Conservation (phyloP, 2,113 vertebrate species). For the Ahaetulla prasina region DNA sequence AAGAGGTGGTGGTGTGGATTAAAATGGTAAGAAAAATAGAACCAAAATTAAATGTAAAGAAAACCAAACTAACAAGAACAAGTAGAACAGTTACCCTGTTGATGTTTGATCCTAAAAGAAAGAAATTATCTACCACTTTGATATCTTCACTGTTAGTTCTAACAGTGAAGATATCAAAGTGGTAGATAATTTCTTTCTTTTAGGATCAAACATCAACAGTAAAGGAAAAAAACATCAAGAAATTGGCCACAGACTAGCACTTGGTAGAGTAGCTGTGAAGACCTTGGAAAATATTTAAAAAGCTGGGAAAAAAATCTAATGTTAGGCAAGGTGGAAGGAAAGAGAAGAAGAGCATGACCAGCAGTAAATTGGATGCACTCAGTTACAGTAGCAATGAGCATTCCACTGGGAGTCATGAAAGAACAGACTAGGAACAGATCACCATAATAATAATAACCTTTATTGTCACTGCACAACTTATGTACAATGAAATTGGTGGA, state of each 20-base stretch:
- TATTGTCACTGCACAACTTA: too few species aligned
- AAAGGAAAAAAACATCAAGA: neutral
- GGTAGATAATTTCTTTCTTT: neutral
- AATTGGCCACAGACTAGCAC: neutral
- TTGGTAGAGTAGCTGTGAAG: neutral
- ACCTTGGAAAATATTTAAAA: neutral
- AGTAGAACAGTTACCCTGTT: neutral
- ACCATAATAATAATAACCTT: too few species aligned
- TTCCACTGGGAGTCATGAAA: neutral
- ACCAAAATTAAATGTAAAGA: neutral
- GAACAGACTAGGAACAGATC: neutral
- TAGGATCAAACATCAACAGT: neutral
- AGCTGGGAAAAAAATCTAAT: neutral
- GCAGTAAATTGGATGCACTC: neutral
- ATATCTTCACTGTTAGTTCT: neutral
- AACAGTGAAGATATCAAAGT: neutral
- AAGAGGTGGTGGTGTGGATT: neutral
- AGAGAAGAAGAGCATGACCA: neutral
- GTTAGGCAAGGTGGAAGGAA: neutral
- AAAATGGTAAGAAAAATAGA: neutral
- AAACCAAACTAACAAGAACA: neutral
- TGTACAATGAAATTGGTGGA: too few species aligned
- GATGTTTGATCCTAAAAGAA: neutral
- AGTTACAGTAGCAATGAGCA: neutral
- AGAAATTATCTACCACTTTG: neutral